phyloP scores from a whole-genome alignment of 2,797 vertebrate genomes.

The Gadopsis marmoratus region DNA sequence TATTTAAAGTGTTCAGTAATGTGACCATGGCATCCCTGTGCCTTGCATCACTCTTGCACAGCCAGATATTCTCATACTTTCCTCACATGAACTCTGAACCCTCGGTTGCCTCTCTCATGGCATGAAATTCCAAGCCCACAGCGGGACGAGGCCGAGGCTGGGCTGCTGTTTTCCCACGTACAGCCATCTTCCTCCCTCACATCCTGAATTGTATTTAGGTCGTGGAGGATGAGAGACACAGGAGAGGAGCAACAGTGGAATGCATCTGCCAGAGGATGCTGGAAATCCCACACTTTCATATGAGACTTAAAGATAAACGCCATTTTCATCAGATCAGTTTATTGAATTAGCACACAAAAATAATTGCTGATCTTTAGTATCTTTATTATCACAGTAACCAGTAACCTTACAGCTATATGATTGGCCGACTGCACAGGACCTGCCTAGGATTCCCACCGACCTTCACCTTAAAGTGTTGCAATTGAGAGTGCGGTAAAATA shows the following conservation, averaged over 20 bases:
- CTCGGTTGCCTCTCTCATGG: conserved; percentile 63
- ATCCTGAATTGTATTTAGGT: conserved; percentile 71
- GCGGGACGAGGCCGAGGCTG: conserved; percentile 11
- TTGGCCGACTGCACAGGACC: neutral
- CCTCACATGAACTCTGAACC: conserved; percentile 75
- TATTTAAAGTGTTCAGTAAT: conserved; percentile 10
- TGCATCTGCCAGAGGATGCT: conserved; percentile 37
- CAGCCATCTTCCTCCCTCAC: conserved; percentile 51
- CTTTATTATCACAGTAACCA: neutral
- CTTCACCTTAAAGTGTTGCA: neutral
- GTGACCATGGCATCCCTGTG: conserved; percentile 18
- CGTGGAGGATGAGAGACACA: conserved; percentile 50
- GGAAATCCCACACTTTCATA: conserved; percentile 17
- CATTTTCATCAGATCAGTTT: neutral
- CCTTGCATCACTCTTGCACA: conserved; percentile 43
- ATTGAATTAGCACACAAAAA: neutral
- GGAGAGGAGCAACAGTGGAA: conserved; percentile 58
- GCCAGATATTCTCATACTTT: conserved; percentile 54
- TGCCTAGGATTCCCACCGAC: neutral
- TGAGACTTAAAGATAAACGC: conserved; percentile 2
- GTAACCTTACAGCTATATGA: neutral
- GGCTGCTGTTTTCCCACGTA: conserved; percentile 63
- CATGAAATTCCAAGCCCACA: conserved; percentile 70
- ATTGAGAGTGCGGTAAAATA: neutral
- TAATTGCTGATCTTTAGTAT: neutral